Percentiles rank a stretch among this genome's conserved stretches.
Evolutionary conservation across 2,113 vertebrate genomes (phyloP).

Genomic region (Pyxicephalus adspersus): DNA sequence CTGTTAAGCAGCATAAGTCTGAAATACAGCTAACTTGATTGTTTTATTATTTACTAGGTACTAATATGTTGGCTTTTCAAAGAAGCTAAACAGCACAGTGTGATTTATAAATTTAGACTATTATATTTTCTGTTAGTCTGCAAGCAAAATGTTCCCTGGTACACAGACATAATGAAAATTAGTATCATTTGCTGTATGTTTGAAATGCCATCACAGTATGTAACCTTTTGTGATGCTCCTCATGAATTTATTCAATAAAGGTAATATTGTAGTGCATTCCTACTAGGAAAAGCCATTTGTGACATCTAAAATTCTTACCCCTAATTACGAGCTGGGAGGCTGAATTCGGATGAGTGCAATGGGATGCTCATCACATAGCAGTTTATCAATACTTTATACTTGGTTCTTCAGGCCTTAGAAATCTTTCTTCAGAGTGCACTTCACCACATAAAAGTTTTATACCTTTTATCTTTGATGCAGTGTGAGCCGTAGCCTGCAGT

Average conservation of each 20-base stretch:
- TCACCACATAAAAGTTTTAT: conserved; percentile 51
- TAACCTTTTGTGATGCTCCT: conserved; percentile 3
- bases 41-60: too few species aligned
- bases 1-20: too few species aligned
- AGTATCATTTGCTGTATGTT: conserved; percentile 20
- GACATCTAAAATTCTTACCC: conserved; percentile 11
- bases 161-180: conserved; percentile 18
- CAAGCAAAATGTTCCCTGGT: not conserved
- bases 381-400: conserved; percentile 56
- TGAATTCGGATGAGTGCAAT: conserved; percentile 28
- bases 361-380: conserved; percentile 22
- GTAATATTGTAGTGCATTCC: conserved; percentile 22
- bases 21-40: too few species aligned
- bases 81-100: too few species aligned
- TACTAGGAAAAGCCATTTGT: conserved; percentile 33
- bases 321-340: conserved; percentile 3
- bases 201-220: conserved; percentile 17
- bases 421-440: conserved; percentile 52
- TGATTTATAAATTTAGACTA: too few species aligned
- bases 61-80: too few species aligned
- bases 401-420: conserved; percentile 47
- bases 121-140: not conserved
- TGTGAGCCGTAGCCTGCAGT: conserved; percentile 44
- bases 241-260: not conserved
- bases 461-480: conserved; percentile 44